Evolutionary conservation across 2,113 vertebrate species (phyloP), one percentile per base, ranked within the genome.

Genomic region (Leucosticte australis): DNA sequence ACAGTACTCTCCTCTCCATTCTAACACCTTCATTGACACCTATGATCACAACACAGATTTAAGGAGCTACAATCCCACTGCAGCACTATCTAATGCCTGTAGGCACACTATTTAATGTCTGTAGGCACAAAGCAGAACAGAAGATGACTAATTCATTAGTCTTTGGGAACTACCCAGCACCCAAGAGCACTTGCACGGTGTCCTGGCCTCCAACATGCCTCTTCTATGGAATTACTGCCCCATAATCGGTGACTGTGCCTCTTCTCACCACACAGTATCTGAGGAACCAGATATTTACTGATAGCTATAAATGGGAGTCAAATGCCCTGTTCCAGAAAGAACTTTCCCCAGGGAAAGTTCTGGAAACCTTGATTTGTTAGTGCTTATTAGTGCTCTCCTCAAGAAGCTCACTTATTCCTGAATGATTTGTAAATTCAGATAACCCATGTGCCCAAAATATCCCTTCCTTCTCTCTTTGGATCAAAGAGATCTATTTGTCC

Each of bases 121-220:
- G 9, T 18, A 41, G 33, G 47, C 19, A 47, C 15, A 55, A 74
- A 89, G 24, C 30, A 53, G 60, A 69, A 59, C 9, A 91, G 47
- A 55, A 82, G 12, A 46, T 31, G 17, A 39, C 17, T 41, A 10
- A 20, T 70, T 44, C n/a, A 17, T 33, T 33, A 44, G 23, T 44
- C 12, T 94, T 69, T 4, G 15, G 46, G 59, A 83, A 17, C 23
- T 50, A 31, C 3, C 19, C 53, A 76, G 21, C 44, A 76, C 10
- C 21, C 0, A 1, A 69, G 12, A 78, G 18, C 17, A 62, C 27
- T 16, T 80, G 42, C 4, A 39, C 12, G 49, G 9, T 33, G 22
- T 62, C 15, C 6, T 14, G 65, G 27, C 14, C 31, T 85, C 1
- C 0, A 82, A 56, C 30, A 33, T 0, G 0, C 14, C 10, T 14